A percentile compares a stretch with the other conserved stretches of the same genome.
Evolutionary conservation across 2,888 invertebrate genomes (phyloP).

Genomic region (Nasonovia ribisnigri): DNA sequence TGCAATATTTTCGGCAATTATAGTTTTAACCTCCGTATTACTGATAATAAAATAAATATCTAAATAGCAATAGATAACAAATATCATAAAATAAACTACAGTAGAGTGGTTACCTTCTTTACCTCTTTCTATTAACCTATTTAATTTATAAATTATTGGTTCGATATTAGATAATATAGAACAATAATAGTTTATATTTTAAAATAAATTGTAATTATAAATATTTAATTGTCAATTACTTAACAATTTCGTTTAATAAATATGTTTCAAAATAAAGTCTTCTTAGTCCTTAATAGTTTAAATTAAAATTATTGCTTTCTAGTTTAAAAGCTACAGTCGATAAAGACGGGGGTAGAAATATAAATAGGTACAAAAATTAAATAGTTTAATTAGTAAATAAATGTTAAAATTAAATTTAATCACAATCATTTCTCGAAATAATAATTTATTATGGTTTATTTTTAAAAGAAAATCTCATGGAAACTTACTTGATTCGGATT

Average conservation of each 20-base stretch:
- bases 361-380: not conserved
- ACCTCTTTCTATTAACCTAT: not conserved
- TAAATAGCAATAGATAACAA: no score
- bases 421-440: not conserved
- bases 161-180: not conserved
- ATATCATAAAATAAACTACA: no score
- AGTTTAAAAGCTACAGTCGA: not conserved
- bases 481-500: conserved; percentile 68
- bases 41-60: no score
- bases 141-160: not conserved
- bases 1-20: no score
- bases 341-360: not conserved
- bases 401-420: not conserved
- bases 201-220: not conserved
- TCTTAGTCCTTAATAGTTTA: not conserved
- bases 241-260: not conserved
- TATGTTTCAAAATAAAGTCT: not conserved
- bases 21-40: no score
- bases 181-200: not conserved
- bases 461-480: conserved; percentile 6
- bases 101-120: no score
- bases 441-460: not conserved
- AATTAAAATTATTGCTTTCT: not conserved
- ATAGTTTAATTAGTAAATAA: not conserved
- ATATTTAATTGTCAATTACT: not conserved